phyloP scores from a whole-genome alignment of 2,113 vertebrate genomes.

The Dipodomys merriami region DNA sequence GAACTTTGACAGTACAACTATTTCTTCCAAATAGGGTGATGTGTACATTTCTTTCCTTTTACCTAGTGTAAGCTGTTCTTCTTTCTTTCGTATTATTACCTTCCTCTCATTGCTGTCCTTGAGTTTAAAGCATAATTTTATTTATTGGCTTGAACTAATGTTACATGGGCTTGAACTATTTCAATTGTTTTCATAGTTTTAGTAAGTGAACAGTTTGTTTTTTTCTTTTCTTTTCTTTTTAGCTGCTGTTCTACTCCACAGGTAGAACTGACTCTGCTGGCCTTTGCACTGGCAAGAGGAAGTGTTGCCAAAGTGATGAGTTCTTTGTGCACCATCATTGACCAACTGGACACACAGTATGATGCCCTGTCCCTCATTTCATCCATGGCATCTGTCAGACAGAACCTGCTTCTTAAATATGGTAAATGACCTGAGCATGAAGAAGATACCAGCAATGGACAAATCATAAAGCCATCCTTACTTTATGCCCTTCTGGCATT shows the following conservation, averaged over 20 bases:
- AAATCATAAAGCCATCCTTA: neutral
- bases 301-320: slow-evolving; percentile 95
- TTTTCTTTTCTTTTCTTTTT: slow-evolving; percentile 34
- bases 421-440: slow-evolving; percentile 84
- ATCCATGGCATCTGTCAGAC: slow-evolving; percentile 94
- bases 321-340: slow-evolving; percentile 92
- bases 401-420: slow-evolving; percentile 94
- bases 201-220: neutral
- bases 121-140: neutral
- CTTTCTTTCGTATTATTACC: no score
- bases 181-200: slow-evolving; percentile 43
- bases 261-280: slow-evolving; percentile 94
- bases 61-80: no score
- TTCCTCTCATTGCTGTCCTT: no score
- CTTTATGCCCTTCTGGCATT: neutral
- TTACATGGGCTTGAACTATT: neutral
- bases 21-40: no score
- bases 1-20: no score
- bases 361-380: slow-evolving; percentile 91
- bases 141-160: neutral
- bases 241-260: slow-evolving; percentile 95
- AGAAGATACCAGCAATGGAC: neutral
- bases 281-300: slow-evolving; percentile 96
- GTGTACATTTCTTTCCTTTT: no score
- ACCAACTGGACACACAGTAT: slow-evolving; percentile 91